phyloP scores from a whole-genome alignment of 37 sponge, comb jelly and placozoan genomes.

The Geodia barretti region DNA sequence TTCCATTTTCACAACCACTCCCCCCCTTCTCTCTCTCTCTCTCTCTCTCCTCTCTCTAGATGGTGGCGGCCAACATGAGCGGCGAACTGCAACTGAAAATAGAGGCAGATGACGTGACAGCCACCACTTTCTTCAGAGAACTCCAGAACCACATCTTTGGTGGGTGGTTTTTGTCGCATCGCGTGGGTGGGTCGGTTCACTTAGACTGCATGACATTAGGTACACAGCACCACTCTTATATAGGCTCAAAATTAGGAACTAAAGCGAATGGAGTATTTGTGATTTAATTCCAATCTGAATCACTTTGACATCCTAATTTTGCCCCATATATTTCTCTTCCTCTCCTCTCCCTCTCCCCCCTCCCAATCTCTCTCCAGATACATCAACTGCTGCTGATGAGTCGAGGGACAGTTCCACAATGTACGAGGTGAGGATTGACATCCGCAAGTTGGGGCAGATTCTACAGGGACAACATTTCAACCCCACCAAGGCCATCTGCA shows the following conservation, averaged over 20 bases:
- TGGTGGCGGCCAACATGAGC: slow-evolving; percentile 73
- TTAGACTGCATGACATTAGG: no score
- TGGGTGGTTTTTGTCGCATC: no score
- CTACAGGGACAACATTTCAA: slow-evolving; percentile 72
- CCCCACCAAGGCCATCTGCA: slow-evolving; percentile 83
- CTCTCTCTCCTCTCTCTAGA: slow-evolving; percentile 34
- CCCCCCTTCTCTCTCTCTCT: background rate
- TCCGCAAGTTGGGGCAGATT: slow-evolving; percentile 78
- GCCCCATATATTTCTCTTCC: no score
- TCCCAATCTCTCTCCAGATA: background rate
- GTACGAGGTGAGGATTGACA: slow-evolving; percentile 79
- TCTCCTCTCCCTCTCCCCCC: background rate
- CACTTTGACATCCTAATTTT: no score
- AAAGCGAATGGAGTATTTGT: no score
- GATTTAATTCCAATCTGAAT: no score
- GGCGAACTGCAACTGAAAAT: slow-evolving; percentile 77
- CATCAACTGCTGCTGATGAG: background rate
- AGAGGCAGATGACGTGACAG: slow-evolving; percentile 82
- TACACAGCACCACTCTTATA: no score
- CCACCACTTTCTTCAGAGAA: slow-evolving; percentile 80
- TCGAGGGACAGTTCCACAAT: slow-evolving; percentile 22
- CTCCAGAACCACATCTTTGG: slow-evolving; percentile 81
- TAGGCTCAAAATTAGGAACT: no score
- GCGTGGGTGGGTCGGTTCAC: no score
- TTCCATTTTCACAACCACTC: slow-evolving; percentile 20